Base-by-base conservation (phyloP, 1,140 invertebrate genomes). In the Drosophila pectinifera region DNA sequence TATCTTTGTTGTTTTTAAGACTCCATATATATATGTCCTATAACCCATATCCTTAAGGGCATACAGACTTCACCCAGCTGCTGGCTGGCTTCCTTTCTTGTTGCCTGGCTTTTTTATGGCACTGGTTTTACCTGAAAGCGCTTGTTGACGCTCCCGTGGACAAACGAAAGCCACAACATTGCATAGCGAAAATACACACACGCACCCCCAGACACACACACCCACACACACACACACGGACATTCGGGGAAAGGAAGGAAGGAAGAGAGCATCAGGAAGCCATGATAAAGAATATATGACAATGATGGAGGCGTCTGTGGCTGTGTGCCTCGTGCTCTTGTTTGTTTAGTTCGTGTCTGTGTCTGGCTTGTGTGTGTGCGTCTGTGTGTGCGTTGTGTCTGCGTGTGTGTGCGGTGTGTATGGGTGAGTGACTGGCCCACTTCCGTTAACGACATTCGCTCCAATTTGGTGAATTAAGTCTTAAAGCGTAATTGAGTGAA, bases 401-500 rank as follows among this genome's bases (percentile, higher is more conserved):
- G 5, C 3, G 42, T 0, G 10, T 4, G 20, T n/a, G 20, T 14
- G 22, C 22, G 3, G 42, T n/a, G 22, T n/a, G 34, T 53, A 20
- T 36, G 46, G 42, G 31, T 24, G 45, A 16, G 22, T 51, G 42
- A 38, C 42, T 83, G 80, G 56, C 43, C 81, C 80, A 80, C 73
- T 80, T 84, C 77, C 67, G 81, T 73, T 78, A 86, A 88, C 78
- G 65, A 76, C 65, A 83, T 79, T 80, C 73, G 51, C 76, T 77
- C 69, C 80, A 88, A 80, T 83, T 83, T 83, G 45, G 76, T 78
- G 77, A 89, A 91, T 91, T 91, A 89, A 91, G 89, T 80, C 83
- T 89, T 91, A 84, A 89, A 91, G 83, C 64, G 80, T 91, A 91
- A 91, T 91, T 91, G 88, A 91, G 88, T 79, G 88, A 91, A 91